Evolutionary conservation across 1,140 invertebrate genomes (phyloP).

Genomic region (Drosophila aff.): DNA sequence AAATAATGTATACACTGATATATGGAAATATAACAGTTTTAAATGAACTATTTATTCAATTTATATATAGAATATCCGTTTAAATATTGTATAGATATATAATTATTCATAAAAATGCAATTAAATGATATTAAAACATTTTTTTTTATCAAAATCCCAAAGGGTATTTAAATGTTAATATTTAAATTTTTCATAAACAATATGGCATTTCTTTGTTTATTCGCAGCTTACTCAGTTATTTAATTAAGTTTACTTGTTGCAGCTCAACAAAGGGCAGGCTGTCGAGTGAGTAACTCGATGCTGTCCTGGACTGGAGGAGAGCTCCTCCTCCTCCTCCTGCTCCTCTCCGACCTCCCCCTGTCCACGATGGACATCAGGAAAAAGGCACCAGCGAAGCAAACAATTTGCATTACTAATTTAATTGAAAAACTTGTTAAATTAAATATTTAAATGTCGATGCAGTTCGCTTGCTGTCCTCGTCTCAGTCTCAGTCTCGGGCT

Average conservation of each 20-base stretch:
- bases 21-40: too few species aligned
- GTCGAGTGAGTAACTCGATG: constrained; percentile 27
- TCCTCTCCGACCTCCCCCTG: background rate
- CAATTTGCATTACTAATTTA: constrained; percentile 76
- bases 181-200: background rate
- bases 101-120: too few species aligned
- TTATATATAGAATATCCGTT: too few species aligned
- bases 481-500: constrained; percentile 1
- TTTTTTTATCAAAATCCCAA: background rate
- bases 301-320: constrained; percentile 18
- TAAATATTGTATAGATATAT: too few species aligned
- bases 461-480: constrained; percentile 29
- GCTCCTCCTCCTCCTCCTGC: background rate
- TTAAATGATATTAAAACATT: too few species aligned
- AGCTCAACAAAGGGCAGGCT: constrained; percentile 32
- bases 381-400: constrained; percentile 31
- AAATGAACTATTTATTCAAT: too few species aligned
- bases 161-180: constrained; percentile 10
- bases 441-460: constrained; percentile 73
- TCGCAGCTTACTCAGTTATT: constrained; percentile 51
- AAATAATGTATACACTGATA: too few species aligned
- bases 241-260: constrained; percentile 57
- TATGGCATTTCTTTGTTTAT: constrained; percentile 43
- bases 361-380: constrained; percentile 10
- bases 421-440: constrained; percentile 80